These are phyloP conservation scores for Whitmania pigra DNA, from an alignment of 1,140 invertebrate genomes.

Conservation along the genomic window DNA sequence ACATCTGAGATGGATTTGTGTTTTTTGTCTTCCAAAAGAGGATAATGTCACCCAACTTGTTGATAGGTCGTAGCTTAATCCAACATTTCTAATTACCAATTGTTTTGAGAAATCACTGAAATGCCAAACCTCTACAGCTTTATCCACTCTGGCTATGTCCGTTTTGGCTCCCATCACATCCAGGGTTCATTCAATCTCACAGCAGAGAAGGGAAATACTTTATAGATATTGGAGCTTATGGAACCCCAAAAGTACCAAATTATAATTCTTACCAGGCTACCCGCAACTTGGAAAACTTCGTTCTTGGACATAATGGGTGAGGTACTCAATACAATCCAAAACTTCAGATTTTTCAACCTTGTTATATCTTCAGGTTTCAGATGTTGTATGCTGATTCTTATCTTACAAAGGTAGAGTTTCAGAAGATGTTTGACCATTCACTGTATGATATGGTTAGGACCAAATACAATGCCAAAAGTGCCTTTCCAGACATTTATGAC, in stretches of 20 bases:
- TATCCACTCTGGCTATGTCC: conserved; percentile 76
- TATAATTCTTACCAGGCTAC: conserved; percentile 57
- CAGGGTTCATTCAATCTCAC: conserved; percentile 56
- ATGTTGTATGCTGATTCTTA: conserved; percentile 76
- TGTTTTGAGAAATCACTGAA: background rate
- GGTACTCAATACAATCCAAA: conserved; percentile 15
- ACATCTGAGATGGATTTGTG: too few relatives aligned
- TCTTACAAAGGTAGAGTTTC: conserved; percentile 60
- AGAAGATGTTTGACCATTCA: conserved; percentile 67
- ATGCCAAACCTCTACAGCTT: conserved; percentile 44
- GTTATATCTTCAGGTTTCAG: conserved; percentile 51
- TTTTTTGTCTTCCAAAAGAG: background rate
- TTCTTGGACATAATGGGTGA: conserved; percentile 55
- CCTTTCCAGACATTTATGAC: conserved; percentile 69
- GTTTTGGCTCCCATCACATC: conserved; percentile 55
- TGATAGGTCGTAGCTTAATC: background rate
- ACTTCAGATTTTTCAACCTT: background rate
- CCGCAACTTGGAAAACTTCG: conserved; percentile 57
- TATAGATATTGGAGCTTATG: conserved; percentile 65
- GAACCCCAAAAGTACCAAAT: conserved; percentile 52
- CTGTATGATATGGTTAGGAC: conserved; percentile 60
- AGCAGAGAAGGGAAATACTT: conserved; percentile 51
- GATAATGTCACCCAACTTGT: background rate
- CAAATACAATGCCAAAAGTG: conserved; percentile 51
- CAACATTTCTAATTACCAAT: background rate